Evolutionary conservation across 2,797 vertebrate species (phyloP).

Genomic region (Thripadectes ignobilis): DNA sequence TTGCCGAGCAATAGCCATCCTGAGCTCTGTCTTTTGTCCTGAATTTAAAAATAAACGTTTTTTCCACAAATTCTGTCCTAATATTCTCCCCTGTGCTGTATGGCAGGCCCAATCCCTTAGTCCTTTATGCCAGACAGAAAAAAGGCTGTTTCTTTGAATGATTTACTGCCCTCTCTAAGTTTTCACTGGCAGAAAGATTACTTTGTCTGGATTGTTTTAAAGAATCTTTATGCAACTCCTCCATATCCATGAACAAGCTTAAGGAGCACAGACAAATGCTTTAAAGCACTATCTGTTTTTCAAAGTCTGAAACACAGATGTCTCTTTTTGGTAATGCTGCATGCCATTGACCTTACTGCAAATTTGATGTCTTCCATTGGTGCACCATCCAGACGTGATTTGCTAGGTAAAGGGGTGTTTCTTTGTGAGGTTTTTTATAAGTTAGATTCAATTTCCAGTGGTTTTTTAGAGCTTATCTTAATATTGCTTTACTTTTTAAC

Average conservation of each 20-base stretch:
- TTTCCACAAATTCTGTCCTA: not conserved
- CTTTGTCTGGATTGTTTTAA: constrained; percentile 22
- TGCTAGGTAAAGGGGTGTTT: not conserved
- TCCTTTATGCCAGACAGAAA: not conserved
- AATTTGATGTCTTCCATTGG: constrained; percentile 22
- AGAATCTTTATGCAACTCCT: constrained; percentile 60
- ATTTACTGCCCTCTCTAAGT: not conserved
- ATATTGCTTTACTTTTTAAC: not conserved
- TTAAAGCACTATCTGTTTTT: constrained; percentile 65
- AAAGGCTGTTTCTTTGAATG: not conserved
- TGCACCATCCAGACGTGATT: not conserved
- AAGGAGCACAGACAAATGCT: constrained; percentile 58
- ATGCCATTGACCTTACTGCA: constrained; percentile 49
- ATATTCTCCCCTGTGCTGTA: not conserved
- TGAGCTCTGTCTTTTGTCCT: constrained; percentile 6
- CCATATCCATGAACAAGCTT: constrained; percentile 52
- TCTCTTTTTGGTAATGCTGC: constrained; percentile 71
- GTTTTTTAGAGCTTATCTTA: not conserved
- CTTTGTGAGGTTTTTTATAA: not conserved
- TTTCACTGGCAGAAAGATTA: constrained; percentile 4
- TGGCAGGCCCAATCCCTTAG: not conserved
- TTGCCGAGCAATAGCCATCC: not conserved
- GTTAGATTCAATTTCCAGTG: not conserved
- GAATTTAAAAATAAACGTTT: constrained; percentile 3
- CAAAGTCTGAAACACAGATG: constrained; percentile 71